phyloP scores from a whole-genome alignment of 2,113 vertebrate species.

The Phrynocephalus versicolor region DNA sequence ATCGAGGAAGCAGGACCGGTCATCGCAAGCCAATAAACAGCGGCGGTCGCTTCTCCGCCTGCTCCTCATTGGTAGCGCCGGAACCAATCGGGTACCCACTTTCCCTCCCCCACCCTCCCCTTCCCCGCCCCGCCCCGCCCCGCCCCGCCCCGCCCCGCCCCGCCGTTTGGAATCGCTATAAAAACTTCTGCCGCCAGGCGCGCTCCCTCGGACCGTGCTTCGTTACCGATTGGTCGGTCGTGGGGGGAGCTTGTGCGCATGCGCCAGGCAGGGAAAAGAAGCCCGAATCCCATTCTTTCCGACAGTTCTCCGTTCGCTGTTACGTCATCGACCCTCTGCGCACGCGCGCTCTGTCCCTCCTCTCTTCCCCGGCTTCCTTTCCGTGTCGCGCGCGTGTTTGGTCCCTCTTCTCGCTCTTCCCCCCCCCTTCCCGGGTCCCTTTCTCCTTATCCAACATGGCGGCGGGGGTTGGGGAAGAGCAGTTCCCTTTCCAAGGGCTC shows the following conservation, averaged over 20 bases:
- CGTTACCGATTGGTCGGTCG: background rate
- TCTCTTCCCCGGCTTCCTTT: too few species aligned
- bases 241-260: background rate
- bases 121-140: background rate
- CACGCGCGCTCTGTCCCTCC: background rate
- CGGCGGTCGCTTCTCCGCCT: too few species aligned
- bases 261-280: background rate
- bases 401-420: slow-evolving; percentile 21
- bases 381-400: background rate
- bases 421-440: background rate
- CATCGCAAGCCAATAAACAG: too few species aligned
- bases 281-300: background rate
- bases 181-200: background rate
- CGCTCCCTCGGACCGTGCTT: too few species aligned
- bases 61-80: too few species aligned
- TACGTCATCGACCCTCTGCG: background rate
- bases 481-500: slow-evolving; percentile 93
- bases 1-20: too few species aligned
- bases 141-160: too few species aligned
- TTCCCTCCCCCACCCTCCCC: too few species aligned
- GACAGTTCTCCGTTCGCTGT: background rate
- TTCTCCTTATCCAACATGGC: slow-evolving; percentile 64
- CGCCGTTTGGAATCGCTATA: background rate
- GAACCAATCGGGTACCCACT: too few species aligned
- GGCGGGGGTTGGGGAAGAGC: slow-evolving; percentile 91